A percentile compares a stretch with the other conserved stretches of the same genome.
Conservation (phyloP, 2,113 vertebrate species). For the Potamarius usumacintae region DNA sequence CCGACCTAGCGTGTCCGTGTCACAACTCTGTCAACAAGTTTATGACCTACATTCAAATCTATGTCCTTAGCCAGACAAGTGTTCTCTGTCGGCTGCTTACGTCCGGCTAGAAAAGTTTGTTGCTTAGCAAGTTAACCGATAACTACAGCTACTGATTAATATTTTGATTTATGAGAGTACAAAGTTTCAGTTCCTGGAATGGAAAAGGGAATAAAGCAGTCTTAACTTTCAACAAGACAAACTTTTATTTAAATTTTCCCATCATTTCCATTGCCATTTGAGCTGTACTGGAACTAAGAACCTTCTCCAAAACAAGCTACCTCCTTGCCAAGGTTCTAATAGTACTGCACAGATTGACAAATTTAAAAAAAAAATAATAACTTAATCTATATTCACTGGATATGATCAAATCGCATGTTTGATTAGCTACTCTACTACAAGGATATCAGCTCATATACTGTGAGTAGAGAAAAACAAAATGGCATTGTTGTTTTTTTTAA, state of each 20-base stretch:
- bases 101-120: not conserved
- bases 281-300: not conserved
- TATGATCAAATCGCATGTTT: too few species aligned
- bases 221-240: too few species aligned
- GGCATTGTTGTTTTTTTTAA: too few species aligned
- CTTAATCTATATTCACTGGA: too few species aligned
- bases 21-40: constrained; percentile 18
- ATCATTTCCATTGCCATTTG: not conserved
- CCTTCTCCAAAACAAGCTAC: not conserved
- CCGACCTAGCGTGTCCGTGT: not conserved
- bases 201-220: not conserved
- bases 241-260: too few species aligned
- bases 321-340: not conserved
- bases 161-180: not conserved
- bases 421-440: too few species aligned
- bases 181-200: not conserved
- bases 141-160: not conserved
- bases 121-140: not conserved
- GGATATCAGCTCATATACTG: too few species aligned
- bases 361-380: not conserved
- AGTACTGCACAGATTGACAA: not conserved
- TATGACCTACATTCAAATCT: constrained; percentile 21
- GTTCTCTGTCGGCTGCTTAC: not conserved
- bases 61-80: constrained; percentile 31
- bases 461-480: too few species aligned